Evolutionary conservation across 2,797 vertebrate species (phyloP).

Genomic region (Gallinago stenura): DNA sequence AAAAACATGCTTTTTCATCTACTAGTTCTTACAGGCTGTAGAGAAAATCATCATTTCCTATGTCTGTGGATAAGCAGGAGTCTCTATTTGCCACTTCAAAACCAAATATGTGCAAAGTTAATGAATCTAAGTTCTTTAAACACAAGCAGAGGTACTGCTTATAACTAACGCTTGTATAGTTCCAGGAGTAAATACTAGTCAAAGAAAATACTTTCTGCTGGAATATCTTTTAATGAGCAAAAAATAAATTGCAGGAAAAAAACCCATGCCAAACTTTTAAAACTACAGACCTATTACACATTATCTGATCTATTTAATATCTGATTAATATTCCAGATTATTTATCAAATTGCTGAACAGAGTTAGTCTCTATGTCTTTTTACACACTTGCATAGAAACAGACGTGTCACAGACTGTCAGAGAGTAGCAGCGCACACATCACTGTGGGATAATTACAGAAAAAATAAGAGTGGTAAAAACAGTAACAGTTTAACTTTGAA

Average conservation of each 20-base stretch:
- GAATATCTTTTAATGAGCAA: background rate
- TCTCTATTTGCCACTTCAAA: slow-evolving; percentile 36
- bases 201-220: background rate
- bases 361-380: background rate
- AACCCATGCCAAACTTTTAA: background rate
- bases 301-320: background rate
- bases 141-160: slow-evolving; percentile 1
- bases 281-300: background rate
- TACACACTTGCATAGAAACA: background rate
- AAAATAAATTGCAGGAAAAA: background rate
- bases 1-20: slow-evolving; percentile 44
- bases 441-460: background rate
- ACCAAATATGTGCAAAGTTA: slow-evolving; percentile 37
- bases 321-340: background rate
- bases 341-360: background rate
- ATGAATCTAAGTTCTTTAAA: slow-evolving; percentile 45
- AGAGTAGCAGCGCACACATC: background rate
- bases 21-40: background rate
- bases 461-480: background rate
- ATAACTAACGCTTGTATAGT: background rate
- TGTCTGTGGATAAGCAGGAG: background rate
- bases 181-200: slow-evolving; percentile 6
- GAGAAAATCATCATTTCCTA: slow-evolving; percentile 36
- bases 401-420: background rate
- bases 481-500: background rate